Evolutionary conservation across 2,113 vertebrate species (phyloP).

Genomic region (Glareola pratincola): DNA sequence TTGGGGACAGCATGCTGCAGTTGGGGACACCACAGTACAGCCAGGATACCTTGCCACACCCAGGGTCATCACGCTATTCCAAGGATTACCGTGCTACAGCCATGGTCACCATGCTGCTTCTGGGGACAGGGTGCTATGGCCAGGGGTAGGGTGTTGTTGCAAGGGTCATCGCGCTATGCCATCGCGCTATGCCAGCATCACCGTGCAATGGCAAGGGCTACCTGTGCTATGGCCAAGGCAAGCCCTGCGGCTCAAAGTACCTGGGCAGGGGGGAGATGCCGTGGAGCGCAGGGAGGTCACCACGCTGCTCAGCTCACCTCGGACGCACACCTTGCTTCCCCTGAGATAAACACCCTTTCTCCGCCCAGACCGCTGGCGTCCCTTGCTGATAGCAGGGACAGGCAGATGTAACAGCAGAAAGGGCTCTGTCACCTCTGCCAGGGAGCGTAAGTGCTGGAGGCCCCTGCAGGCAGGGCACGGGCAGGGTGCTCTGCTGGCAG

Average conservation of each 20-base stretch:
- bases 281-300: fast-evolving
- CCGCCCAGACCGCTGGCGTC: background rate
- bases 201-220: fast-evolving
- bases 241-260: background rate
- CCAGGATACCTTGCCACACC: background rate
- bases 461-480: background rate
- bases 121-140: fast-evolving
- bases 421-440: background rate
- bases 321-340: too few relatives aligned
- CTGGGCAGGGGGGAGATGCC: background rate
- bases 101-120: background rate
- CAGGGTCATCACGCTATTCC: background rate
- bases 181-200: background rate
- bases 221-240: background rate
- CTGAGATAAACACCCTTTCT: background rate
- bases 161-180: too few relatives aligned
- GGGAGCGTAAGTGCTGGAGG: background rate
- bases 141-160: background rate
- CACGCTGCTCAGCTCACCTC: background rate
- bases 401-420: background rate
- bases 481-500: fast-evolving
- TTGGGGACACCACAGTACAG: background rate
- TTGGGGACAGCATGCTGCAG: fast-evolving
- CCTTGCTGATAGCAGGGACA: background rate
- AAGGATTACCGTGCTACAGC: fast-evolving